Conservation (phyloP, 2,888 invertebrate genomes). For the Tethea ocularis region DNA sequence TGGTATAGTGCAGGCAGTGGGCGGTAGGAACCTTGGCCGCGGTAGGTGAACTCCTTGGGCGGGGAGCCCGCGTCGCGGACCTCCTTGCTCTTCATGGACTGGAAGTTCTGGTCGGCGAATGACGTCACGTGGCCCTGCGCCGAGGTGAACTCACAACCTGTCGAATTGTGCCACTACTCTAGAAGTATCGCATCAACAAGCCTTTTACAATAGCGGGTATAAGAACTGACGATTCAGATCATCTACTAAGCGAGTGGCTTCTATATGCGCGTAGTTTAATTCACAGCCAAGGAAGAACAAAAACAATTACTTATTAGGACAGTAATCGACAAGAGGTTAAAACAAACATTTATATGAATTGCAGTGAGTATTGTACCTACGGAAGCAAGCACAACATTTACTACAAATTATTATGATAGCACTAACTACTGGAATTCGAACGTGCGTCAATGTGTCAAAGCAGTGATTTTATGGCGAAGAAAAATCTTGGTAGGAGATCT, state of each 20-base stretch:
- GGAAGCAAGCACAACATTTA: not conserved
- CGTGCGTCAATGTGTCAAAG: not conserved
- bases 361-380: not conserved
- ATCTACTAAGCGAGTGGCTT: not conserved
- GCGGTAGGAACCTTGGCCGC: conserved; percentile 75
- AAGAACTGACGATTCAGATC: not conserved
- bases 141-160: conserved; percentile 78
- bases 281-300: not conserved
- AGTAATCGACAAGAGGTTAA: conserved; percentile 45
- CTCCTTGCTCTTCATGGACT: conserved; percentile 90
- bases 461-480: not conserved
- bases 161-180: conserved; percentile 58
- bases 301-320: not conserved
- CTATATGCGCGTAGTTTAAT: not conserved
- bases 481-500: not conserved
- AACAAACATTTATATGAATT: not conserved
- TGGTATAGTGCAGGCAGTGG: conserved; percentile 32
- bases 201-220: conserved; percentile 18
- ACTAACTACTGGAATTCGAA: not conserved
- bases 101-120: conserved; percentile 89
- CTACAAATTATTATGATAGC: not conserved
- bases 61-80: conserved; percentile 91
- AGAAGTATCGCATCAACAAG: conserved; percentile 20
- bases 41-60: conserved; percentile 84
- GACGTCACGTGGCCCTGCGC: conserved; percentile 87